Evolutionary conservation across 2,888 invertebrate species (phyloP).

Genomic region (Steromphala cineraria): DNA sequence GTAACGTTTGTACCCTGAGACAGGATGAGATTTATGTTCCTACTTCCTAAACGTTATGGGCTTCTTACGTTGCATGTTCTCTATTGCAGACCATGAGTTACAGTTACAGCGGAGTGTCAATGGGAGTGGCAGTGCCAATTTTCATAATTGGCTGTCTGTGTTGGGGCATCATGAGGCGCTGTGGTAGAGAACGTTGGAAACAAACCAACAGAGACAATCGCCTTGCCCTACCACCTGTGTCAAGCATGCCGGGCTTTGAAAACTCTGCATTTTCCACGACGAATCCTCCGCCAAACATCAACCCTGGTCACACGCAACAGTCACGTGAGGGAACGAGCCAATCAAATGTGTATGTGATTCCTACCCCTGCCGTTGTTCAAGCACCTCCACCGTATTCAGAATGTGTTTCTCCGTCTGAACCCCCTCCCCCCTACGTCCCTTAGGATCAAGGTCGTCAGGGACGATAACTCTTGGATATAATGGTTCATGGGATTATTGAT

Average conservation of each 20-base stretch:
- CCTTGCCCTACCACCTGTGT: not conserved
- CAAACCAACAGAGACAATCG: not conserved
- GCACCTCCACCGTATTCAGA: not conserved
- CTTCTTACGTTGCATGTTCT: too few relatives aligned
- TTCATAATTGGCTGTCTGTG: not conserved
- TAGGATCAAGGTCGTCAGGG: not conserved
- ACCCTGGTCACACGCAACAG: not conserved
- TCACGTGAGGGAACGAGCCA: not conserved
- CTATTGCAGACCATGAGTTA: too few relatives aligned
- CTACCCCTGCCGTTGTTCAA: not conserved
- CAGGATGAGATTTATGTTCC: too few relatives aligned
- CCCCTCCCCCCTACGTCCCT: not conserved
- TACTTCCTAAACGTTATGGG: too few relatives aligned
- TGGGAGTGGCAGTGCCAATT: not conserved
- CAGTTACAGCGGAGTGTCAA: not conserved
- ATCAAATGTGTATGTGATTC: not conserved
- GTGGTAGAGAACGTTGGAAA: not conserved
- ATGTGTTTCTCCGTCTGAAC: not conserved
- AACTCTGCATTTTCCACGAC: too few relatives aligned
- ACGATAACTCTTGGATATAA: too few relatives aligned
- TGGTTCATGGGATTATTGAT: too few relatives aligned
- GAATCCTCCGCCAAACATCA: not conserved
- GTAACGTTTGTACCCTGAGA: too few relatives aligned
- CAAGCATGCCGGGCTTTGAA: too few relatives aligned
- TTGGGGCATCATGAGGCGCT: not conserved